Conservation (phyloP, 2,888 invertebrate genomes). For the Lomographa bimaculata region DNA sequence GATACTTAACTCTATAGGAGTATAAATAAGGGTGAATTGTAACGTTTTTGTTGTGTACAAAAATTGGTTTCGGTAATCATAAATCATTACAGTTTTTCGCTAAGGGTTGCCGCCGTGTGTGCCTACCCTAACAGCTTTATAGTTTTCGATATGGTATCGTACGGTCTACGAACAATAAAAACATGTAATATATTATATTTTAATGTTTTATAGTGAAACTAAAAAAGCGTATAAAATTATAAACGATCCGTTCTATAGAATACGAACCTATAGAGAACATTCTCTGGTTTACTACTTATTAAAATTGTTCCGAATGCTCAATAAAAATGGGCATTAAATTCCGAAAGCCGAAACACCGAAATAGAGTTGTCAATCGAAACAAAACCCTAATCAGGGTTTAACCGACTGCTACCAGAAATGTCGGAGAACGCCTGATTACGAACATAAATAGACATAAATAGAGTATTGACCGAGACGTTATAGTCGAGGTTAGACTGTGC, state of each 20-base stretch:
- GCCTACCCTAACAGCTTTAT: slow-evolving; percentile 40
- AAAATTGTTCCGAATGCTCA: slow-evolving; percentile 20
- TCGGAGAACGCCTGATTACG: slow-evolving; percentile 22
- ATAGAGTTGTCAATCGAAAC: slow-evolving; percentile 24
- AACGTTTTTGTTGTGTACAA: not conserved
- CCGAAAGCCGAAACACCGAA: slow-evolving; percentile 17
- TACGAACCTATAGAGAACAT: slow-evolving; percentile 9
- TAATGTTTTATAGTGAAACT: slow-evolving; percentile 25
- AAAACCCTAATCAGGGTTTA: slow-evolving; percentile 13
- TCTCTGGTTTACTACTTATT: slow-evolving; percentile 19
- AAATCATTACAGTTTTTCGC: slow-evolving; percentile 48
- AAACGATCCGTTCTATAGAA: slow-evolving; percentile 15
- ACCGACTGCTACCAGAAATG: slow-evolving; percentile 25
- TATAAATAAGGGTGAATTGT: slow-evolving; percentile 10
- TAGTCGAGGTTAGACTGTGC: not conserved
- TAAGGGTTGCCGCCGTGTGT: slow-evolving; percentile 37
- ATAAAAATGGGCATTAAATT: slow-evolving; percentile 19
- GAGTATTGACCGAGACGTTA: slow-evolving; percentile 27
- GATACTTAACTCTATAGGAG: not conserved
- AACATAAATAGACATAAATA: slow-evolving; percentile 30
- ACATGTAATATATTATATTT: slow-evolving; percentile 34
- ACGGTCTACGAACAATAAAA: slow-evolving; percentile 38
- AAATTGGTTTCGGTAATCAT: slow-evolving; percentile 20
- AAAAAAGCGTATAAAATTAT: slow-evolving; percentile 23
- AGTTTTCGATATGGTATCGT: slow-evolving; percentile 41